phyloP scores from a whole-genome alignment of 2,113 vertebrate species.

The Opisthocomus hoazin region DNA sequence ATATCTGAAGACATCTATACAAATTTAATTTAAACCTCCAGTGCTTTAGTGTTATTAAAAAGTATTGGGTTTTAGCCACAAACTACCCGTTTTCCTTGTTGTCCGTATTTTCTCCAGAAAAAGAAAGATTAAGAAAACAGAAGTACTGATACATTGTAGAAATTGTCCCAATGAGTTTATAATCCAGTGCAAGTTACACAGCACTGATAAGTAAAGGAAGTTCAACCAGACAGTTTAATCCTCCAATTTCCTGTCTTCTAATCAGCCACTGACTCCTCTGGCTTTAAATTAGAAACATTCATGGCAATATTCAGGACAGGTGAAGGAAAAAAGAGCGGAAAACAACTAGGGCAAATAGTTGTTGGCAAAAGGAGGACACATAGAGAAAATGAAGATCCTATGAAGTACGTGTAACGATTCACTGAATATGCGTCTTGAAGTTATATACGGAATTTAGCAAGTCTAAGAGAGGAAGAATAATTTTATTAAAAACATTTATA shows the following conservation, averaged over 20 bases:
- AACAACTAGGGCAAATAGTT: constrained; percentile 54
- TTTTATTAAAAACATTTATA: constrained; percentile 22
- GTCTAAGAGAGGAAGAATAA: not conserved
- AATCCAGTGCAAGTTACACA: constrained; percentile 75
- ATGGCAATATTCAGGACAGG: constrained; percentile 77
- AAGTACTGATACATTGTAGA: constrained; percentile 59
- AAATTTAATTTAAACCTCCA: not conserved
- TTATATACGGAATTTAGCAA: not conserved
- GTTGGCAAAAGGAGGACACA: constrained; percentile 21
- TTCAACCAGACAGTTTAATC: constrained; percentile 99
- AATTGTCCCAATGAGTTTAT: constrained; percentile 68
- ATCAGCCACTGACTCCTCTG: constrained; percentile 90
- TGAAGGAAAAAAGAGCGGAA: constrained; percentile 73
- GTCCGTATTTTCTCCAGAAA: not conserved
- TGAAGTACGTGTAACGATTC: not conserved
- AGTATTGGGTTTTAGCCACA: not conserved
- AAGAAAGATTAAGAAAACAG: constrained; percentile 50
- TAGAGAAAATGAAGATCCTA: constrained; percentile 46
- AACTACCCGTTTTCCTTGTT: not conserved
- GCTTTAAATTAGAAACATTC: constrained; percentile 95
- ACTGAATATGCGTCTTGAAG: not conserved
- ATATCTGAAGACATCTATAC: not conserved
- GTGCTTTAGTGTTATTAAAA: not conserved
- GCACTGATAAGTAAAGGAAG: constrained; percentile 89
- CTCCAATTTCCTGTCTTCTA: constrained; percentile 98